phyloP scores from a whole-genome alignment of 2,113 vertebrate species.

The Cephalopholis sonnerati region DNA sequence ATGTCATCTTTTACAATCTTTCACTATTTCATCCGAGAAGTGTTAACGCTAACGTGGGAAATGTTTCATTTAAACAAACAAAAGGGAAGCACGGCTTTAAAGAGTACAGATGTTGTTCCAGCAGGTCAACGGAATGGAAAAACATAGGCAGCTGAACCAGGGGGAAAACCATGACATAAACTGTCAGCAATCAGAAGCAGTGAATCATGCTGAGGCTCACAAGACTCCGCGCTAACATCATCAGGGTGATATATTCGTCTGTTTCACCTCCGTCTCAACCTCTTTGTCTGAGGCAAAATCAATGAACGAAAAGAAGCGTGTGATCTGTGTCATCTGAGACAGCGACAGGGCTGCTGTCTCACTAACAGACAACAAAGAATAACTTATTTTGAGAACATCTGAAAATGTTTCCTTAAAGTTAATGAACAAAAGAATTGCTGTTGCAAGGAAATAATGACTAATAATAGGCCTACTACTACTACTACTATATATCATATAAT shows the following conservation, averaged over 20 bases:
- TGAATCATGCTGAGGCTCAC: slow-evolving; percentile 75
- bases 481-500: not conserved
- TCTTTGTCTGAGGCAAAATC: slow-evolving; percentile 49
- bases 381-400: not conserved
- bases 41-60: slow-evolving; percentile 41
- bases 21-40: not conserved
- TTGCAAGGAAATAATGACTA: not conserved
- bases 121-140: slow-evolving; percentile 65
- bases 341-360: not conserved
- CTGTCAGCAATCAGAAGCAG: slow-evolving; percentile 68
- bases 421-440: not conserved
- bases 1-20: slow-evolving; percentile 34
- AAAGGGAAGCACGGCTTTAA: slow-evolving; percentile 24
- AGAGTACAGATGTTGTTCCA: slow-evolving; percentile 72
- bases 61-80: slow-evolving; percentile 53
- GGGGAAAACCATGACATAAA: slow-evolving; percentile 81
- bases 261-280: slow-evolving; percentile 30
- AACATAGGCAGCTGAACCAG: slow-evolving; percentile 47
- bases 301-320: slow-evolving; percentile 46
- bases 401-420: not conserved
- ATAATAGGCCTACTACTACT: no score
- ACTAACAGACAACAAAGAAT: slow-evolving; percentile 26
- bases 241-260: slow-evolving; percentile 48
- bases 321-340: slow-evolving; percentile 44
- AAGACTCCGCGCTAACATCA: slow-evolving; percentile 43